These are phyloP conservation scores for Pyrgilauda ruficollis DNA, from an alignment of 2,113 vertebrate genomes.

Conservation along the genomic window DNA sequence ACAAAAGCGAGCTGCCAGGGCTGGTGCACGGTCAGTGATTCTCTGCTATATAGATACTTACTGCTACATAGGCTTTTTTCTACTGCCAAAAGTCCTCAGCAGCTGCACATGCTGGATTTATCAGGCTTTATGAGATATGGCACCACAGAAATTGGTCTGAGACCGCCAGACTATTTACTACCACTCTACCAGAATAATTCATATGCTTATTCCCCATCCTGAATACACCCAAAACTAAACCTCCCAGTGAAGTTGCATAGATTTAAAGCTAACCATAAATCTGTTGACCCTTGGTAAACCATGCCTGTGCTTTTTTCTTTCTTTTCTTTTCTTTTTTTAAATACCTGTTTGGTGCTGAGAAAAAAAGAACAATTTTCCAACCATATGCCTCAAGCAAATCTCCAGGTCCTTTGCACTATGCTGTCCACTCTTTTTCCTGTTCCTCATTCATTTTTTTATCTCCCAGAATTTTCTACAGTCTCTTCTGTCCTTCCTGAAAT, in stretches of 20 bases:
- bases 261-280: slow-evolving; percentile 32
- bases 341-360: not conserved
- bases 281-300: not conserved
- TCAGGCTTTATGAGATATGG: slow-evolving; percentile 49
- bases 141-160: slow-evolving; percentile 59
- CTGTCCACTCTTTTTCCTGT: not conserved
- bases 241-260: not conserved
- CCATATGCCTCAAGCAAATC: not conserved
- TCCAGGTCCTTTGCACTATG: not conserved
- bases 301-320: not conserved
- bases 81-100: slow-evolving; percentile 14
- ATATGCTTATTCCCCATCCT: not conserved
- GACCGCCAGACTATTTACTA: slow-evolving; percentile 19
- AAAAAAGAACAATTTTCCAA: not conserved
- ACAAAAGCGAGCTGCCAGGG: not conserved
- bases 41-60: not conserved
- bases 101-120: slow-evolving; percentile 40
- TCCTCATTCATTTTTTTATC: not conserved
- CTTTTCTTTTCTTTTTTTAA: not conserved
- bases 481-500: not conserved
- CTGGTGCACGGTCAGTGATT: not conserved
- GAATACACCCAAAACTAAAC: not conserved
- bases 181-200: slow-evolving; percentile 43
- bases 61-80: not conserved
- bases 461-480: not conserved